Evolutionary conservation across 2,888 invertebrate species (phyloP).

Genomic region (Arrhopalites spinosus): DNA sequence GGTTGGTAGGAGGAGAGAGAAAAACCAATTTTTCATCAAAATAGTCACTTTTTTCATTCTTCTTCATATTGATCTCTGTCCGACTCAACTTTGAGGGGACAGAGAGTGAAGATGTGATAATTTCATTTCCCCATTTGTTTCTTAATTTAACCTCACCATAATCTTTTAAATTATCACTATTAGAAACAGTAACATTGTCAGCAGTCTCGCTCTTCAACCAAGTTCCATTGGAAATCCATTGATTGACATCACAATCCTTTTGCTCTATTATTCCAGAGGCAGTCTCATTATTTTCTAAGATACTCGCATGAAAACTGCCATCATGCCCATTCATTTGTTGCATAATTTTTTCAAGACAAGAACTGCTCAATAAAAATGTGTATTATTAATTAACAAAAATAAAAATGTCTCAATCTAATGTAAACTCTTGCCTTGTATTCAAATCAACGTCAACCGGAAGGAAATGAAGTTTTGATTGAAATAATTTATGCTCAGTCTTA

Average conservation of each 20-base stretch:
- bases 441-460: neutral
- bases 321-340: neutral
- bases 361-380: neutral
- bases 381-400: neutral
- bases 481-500: neutral
- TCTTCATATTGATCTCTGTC: no score
- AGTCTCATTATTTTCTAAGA: neutral
- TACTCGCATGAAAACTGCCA: neutral
- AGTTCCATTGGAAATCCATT: conserved; percentile 1
- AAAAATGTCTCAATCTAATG: no score
- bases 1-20: no score
- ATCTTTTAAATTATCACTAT: neutral
- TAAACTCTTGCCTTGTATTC: neutral
- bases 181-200: neutral
- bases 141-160: neutral
- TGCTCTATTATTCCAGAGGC: neutral
- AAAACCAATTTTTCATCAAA: no score
- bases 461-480: conserved; percentile 21
- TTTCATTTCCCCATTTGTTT: neutral
- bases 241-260: neutral
- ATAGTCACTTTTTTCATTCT: no score
- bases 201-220: conserved; percentile 1
- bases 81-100: no score
- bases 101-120: neutral
- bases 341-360: neutral